Conservation (phyloP, 1,140 invertebrate species). For the Rhagoletis pomonella region DNA sequence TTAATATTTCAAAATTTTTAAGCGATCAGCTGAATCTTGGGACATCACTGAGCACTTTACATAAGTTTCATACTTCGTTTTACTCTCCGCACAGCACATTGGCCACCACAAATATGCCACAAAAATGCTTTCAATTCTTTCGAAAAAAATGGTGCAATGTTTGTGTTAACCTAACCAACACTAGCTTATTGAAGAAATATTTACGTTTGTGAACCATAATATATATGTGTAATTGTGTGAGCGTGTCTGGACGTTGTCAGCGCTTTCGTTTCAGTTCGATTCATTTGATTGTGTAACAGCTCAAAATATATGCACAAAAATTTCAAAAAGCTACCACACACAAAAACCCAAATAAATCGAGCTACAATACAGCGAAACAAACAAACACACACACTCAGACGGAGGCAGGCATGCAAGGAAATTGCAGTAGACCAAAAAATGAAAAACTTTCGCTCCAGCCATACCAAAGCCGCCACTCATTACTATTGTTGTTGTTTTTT, state of each 20-base stretch:
- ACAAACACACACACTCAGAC: slow-evolving; percentile 1
- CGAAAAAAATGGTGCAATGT: not conserved
- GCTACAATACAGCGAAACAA: not conserved
- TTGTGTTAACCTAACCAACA: not conserved
- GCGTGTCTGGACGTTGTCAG: not conserved
- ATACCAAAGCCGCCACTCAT: not conserved
- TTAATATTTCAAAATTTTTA: too few relatives aligned
- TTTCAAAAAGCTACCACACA: not conserved
- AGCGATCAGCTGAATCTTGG: too few relatives aligned
- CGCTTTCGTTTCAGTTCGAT: not conserved
- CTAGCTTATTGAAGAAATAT: not conserved
- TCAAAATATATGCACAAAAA: not conserved
- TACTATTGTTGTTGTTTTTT: not conserved
- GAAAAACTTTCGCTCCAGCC: not conserved
- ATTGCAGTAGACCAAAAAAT: not conserved
- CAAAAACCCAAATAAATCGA: not conserved
- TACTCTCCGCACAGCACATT: not conserved
- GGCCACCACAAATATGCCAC: not conserved
- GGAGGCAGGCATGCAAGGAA: not conserved
- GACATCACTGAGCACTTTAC: too few relatives aligned
- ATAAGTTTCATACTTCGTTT: not conserved
- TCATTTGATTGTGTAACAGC: slow-evolving; percentile 14
- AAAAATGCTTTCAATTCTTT: not conserved
- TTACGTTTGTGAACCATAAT: too few relatives aligned
- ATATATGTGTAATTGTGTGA: not conserved